Evolutionary conservation across 2,797 vertebrate species (phyloP), one percentile per base, ranked within the genome.

Genomic region (Xenopus petersii): DNA sequence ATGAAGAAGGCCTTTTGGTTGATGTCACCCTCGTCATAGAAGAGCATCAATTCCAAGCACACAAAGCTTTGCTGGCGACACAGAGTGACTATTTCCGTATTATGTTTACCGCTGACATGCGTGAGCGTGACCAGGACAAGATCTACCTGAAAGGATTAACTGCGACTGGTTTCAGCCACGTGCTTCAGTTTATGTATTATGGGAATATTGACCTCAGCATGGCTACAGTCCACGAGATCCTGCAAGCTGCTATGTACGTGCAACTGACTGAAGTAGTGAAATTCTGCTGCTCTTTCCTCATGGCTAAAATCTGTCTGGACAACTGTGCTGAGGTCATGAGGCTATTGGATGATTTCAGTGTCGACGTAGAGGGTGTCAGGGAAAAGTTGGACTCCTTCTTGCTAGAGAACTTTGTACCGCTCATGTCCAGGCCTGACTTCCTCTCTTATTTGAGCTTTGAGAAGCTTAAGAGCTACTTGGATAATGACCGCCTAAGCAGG

Each of bases 1-100:
- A 99, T 80, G 97, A 99, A 88, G 97, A 99, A 89, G 94, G 96
- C 79, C 92, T 99, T 84, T 92, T 99, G 90, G 93, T 99, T 83
- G 97, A 99, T 73, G 97, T 99, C 88, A 93, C 91, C 80, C 88
- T 93, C 86, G 90, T 93, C 87, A 98, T 99, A 83, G 97, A 99
- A 87, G 97, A 99, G 87, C 97, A 98, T 86, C 97, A 98, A 81
- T 99, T 99, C 92, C 97, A 99, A 93, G 97, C 96, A 76, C 97
- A 99, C 92, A 99, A 99, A 92, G 97, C 97, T 46, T 92, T 99
- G 63, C 91, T 99, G 92, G 97, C 97, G 84, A 99, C 97, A 10
- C 97, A 98, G 92, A 99, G 97, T 82, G 97, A 99, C 90, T 99
- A 99, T 89, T 99, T 99, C 93, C 93, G 97, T 87, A 96, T 98